phyloP scores from a whole-genome alignment of 1,140 invertebrate genomes.

The Spodoptera litura region DNA sequence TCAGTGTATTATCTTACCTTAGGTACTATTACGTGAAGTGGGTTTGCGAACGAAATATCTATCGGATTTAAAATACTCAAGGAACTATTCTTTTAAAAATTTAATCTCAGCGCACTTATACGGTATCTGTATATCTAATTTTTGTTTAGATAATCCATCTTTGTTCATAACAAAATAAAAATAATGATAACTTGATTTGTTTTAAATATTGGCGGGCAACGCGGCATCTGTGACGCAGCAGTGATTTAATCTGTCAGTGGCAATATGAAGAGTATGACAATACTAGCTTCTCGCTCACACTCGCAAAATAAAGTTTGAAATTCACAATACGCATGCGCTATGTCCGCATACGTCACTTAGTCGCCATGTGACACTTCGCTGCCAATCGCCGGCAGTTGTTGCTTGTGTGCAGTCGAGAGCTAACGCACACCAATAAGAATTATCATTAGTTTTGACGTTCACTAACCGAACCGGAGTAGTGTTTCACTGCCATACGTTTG shows the following conservation, averaged over 20 bases:
- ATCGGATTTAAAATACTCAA: no score
- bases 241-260: not conserved
- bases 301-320: conserved; percentile 68
- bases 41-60: no score
- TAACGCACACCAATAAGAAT: conserved; percentile 61
- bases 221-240: not conserved
- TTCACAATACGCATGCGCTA: conserved; percentile 71
- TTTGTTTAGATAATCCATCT: no score
- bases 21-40: no score
- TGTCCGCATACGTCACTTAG: conserved; percentile 66
- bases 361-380: conserved; percentile 66
- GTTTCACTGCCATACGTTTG: conserved; percentile 49
- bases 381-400: conserved; percentile 68
- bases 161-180: no score
- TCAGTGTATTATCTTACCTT: no score
- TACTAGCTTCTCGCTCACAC: conserved; percentile 59
- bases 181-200: not conserved
- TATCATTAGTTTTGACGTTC: conserved; percentile 68
- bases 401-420: conserved; percentile 61
- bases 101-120: no score
- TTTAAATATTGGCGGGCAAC: conserved; percentile 40
- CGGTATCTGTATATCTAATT: no score
- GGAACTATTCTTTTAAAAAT: no score
- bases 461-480: conserved; percentile 51
- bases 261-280: conserved; percentile 52